Evolutionary conservation across 2,888 invertebrate genomes (phyloP).

Genomic region (Diplazon laetatorius): DNA sequence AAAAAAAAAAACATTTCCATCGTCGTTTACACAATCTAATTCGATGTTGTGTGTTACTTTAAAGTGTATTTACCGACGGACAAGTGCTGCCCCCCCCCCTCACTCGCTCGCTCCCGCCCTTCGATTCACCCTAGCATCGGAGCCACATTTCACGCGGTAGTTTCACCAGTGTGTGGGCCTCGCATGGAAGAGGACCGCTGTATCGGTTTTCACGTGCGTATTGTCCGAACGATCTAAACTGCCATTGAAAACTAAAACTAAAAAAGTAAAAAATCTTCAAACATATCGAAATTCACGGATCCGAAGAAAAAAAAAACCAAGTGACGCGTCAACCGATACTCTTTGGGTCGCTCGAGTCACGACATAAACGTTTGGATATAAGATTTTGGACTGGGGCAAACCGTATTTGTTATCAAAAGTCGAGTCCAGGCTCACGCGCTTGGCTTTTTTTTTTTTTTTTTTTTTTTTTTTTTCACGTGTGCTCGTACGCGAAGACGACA

Average conservation of each 20-base stretch:
- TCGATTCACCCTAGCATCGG: background rate
- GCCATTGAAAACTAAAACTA: constrained; percentile 59
- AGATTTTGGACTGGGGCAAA: constrained; percentile 69
- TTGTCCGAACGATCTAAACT: background rate
- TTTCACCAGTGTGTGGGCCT: background rate
- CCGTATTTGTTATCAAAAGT: constrained; percentile 71
- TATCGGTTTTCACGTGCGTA: constrained; percentile 51
- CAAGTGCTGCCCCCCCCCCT: background rate
- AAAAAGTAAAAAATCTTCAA: constrained; percentile 70
- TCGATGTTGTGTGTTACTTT: background rate
- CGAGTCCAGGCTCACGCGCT: constrained; percentile 28
- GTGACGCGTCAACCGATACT: constrained; percentile 74
- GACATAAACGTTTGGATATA: background rate
- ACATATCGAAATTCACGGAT: constrained; percentile 76
- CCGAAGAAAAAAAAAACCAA: constrained; percentile 69
- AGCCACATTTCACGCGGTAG: background rate
- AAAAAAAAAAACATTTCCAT: background rate
- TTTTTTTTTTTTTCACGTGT: background rate
- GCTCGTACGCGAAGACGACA: constrained; percentile 21
- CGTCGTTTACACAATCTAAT: background rate
- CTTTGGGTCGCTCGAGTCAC: constrained; percentile 69
- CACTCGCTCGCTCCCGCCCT: too few species aligned
- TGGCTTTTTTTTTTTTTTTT: background rate
- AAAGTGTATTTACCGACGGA: constrained; percentile 2
- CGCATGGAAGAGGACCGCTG: constrained; percentile 1